phyloP scores from a whole-genome alignment of 2,113 vertebrate species.

The Anolis sagrei region DNA sequence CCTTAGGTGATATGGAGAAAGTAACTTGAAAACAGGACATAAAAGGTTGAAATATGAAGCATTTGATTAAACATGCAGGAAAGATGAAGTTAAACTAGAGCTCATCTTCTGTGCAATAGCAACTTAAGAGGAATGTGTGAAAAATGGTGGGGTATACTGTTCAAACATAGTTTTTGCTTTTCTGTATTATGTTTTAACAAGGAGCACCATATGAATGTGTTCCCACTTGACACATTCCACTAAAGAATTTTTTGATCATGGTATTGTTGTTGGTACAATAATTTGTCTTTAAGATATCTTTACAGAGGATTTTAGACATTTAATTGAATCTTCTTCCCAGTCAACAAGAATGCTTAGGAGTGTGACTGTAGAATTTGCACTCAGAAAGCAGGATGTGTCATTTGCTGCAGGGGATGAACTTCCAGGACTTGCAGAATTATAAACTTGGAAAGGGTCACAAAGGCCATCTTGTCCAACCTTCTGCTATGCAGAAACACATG shows the following conservation, averaged over 20 bases:
- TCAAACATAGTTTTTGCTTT: neutral
- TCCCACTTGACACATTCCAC: neutral
- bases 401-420: no score
- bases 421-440: no score
- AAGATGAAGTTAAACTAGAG: neutral
- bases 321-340: no score
- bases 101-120: neutral
- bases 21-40: neutral
- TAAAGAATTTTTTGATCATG: neutral
- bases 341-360: no score
- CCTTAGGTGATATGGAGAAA: neutral
- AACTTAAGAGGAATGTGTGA: neutral
- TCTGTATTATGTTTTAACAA: neutral
- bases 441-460: no score
- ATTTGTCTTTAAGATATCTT: neutral
- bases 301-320: neutral
- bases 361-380: no score
- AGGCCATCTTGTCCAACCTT: no score
- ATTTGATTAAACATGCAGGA: neutral
- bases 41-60: neutral
- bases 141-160: no score
- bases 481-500: no score
- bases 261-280: neutral
- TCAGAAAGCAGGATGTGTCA: no score
- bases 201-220: neutral